These are phyloP conservation scores for Acronicta alni DNA, from an alignment of 2,888 invertebrate species.

Conservation along the genomic window DNA sequence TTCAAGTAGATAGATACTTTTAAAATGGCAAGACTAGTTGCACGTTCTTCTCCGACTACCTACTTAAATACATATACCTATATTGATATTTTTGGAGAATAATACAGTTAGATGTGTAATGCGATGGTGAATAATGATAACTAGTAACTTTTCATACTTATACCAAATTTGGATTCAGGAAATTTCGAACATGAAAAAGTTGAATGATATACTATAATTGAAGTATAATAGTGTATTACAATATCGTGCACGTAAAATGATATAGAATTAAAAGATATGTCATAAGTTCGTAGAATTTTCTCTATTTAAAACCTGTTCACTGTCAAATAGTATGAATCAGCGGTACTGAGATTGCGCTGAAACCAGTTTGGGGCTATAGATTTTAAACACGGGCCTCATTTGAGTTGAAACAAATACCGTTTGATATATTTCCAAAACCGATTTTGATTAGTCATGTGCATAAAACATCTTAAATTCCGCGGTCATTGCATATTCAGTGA, in stretches of 20 bases:
- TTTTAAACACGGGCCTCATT: conserved; percentile 63
- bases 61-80: too few relatives aligned
- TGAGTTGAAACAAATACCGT: conserved; percentile 51
- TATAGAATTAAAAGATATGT: conserved; percentile 32
- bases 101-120: too few relatives aligned
- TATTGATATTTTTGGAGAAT: too few relatives aligned
- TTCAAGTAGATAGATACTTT: too few relatives aligned
- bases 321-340: conserved; percentile 65
- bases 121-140: too few relatives aligned
- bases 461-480: not conserved
- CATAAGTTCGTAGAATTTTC: conserved; percentile 51
- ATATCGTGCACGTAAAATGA: conserved; percentile 15
- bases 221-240: not conserved
- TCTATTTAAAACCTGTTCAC: conserved; percentile 60
- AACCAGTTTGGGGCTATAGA: conserved; percentile 75
- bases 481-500: too few relatives aligned
- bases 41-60: too few relatives aligned
- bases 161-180: too few relatives aligned
- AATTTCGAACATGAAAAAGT: too few relatives aligned
- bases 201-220: not conserved
- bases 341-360: conserved; percentile 57
- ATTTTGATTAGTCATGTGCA: conserved; percentile 7
- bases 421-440: conserved; percentile 31
- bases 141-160: too few relatives aligned
- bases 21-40: too few relatives aligned